Base-by-base conservation (phyloP, 2,113 vertebrate genomes). In the Pseudopipra pipra region DNA sequence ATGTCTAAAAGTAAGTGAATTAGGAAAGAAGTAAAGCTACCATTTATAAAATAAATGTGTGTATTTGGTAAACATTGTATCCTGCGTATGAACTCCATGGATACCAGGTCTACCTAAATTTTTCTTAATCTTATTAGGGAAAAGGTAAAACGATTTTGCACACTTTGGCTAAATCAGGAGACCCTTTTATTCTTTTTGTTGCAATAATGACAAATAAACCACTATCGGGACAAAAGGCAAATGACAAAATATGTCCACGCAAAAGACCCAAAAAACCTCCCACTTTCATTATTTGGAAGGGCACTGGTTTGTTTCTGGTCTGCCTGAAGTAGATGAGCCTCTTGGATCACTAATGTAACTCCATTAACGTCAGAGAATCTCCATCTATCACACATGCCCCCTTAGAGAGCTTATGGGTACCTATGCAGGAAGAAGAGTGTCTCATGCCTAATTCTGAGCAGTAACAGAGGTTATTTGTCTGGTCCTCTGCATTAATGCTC, bases 61-160 rank as follows among this genome's bases (percentile, higher is more conserved):
- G 79, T 87, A 47, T 95, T 88, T 93, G 35, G 52, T 84, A 89
- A 95, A 46, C 41, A 18, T 39, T 94, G 18, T 90, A 86, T 85
- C 56, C 49, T 87, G 39, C 67, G 22, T 52, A 90, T 70, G 54
- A 87, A 86, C n/a, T 76, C 88, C 65, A 80, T 66, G 4, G 2
- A 79, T 92, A 82, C 14, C 14, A 59, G 14, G 6, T 81, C 71
- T 85, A 62, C 47, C 31, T 71, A 55, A 82, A 81, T 73, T 90
- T 22, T 79, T 95, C 49, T 82, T 58, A 62, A 80, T 67, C 37
- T n/a, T 62, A 37, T 59, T 43, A 30, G 12, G 8, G 10, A 28
- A 83, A 39, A 93, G 14, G 14, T n/a, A 90, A 87, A 93, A 90
- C 25, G 33, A 54, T 90, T 93, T 93, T 88, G 52, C 66, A 75